These are phyloP conservation scores for Patiria pectinifera DNA, from an alignment of 53 echinoderm and acorn worm genomes.

Conservation along the genomic window DNA sequence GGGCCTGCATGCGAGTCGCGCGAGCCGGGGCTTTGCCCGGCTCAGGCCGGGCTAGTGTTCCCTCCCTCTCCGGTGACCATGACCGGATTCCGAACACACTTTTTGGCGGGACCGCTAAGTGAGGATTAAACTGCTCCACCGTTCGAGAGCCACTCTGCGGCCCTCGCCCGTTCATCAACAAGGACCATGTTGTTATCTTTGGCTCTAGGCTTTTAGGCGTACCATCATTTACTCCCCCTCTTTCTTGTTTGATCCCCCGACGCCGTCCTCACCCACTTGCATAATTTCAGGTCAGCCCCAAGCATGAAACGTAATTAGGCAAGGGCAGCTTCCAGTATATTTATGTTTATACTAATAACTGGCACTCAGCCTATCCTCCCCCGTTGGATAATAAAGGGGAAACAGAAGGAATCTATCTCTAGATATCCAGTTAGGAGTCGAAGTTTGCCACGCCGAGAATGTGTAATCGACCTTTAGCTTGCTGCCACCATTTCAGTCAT, in stretches of 20 bases:
- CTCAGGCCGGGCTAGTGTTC: background rate
- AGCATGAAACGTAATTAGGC: background rate
- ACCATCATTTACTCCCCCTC: background rate
- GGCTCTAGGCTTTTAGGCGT: background rate
- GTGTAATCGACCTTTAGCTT: background rate
- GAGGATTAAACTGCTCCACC: background rate
- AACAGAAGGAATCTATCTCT: background rate
- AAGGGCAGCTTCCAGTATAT: background rate
- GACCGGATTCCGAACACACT: background rate
- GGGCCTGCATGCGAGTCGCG: background rate
- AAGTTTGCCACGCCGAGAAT: background rate
- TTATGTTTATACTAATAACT: background rate
- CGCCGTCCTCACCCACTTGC: slow-evolving; percentile 30
- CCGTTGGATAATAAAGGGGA: too few relatives aligned
- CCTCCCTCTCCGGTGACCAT: background rate
- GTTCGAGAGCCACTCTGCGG: background rate
- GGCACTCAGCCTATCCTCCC: background rate
- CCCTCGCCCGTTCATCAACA: background rate
- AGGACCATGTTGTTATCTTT: background rate
- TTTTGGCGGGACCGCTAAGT: background rate
- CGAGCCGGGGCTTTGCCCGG: background rate
- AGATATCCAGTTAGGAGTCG: background rate
- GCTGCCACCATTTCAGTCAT: too few relatives aligned
- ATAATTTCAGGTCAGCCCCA: background rate
- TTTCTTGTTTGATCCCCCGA: background rate